phyloP scores from a whole-genome alignment of 2,888 invertebrate species.

The Habroteleia sp. region DNA sequence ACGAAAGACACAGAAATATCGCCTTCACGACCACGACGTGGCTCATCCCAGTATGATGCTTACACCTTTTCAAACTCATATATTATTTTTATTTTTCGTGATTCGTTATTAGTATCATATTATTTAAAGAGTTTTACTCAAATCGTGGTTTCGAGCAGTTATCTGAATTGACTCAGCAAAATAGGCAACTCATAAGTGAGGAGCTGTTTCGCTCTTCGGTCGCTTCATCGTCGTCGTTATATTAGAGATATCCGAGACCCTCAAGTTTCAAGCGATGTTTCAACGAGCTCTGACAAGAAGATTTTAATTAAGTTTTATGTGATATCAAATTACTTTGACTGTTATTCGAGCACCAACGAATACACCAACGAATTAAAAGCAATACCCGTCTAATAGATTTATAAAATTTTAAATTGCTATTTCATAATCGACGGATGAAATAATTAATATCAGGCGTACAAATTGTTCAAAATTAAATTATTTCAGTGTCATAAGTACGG shows the following conservation, averaged over 20 bases:
- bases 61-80: not conserved
- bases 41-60: constrained; percentile 50
- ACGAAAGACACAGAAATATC: constrained; percentile 77
- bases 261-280: constrained; percentile 4
- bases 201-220: constrained; percentile 9
- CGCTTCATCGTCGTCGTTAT: constrained; percentile 1
- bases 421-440: too few species aligned
- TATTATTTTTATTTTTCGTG: constrained; percentile 20
- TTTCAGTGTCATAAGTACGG: constrained; percentile 22
- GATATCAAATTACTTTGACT: constrained; percentile 20
- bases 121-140: constrained; percentile 27
- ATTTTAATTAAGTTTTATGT: constrained; percentile 39
- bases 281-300: constrained; percentile 2
- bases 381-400: constrained; percentile 8
- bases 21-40: constrained; percentile 66
- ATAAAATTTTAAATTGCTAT: too few species aligned
- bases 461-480: not conserved
- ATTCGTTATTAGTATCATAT: too few species aligned
- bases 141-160: constrained; percentile 46
- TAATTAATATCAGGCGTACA: not conserved
- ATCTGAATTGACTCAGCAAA: constrained; percentile 38
- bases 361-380: constrained; percentile 13
- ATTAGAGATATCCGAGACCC: constrained; percentile 9
- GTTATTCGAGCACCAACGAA: constrained; percentile 4
- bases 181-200: constrained; percentile 41